phyloP scores from a whole-genome alignment of 2,113 vertebrate genomes.

The Rallus limicola region DNA sequence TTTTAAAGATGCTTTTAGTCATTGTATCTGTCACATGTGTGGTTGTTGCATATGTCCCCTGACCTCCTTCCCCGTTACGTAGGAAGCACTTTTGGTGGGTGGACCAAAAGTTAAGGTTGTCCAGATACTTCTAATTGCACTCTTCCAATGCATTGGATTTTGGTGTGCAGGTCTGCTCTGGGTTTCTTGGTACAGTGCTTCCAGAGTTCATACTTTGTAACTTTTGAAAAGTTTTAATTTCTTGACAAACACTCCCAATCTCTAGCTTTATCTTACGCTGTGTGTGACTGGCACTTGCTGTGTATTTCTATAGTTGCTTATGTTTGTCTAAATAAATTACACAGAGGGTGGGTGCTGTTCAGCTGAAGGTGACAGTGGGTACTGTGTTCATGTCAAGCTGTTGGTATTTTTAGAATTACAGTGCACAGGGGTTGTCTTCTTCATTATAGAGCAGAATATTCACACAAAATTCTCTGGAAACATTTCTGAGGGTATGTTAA shows the following conservation, averaged over 20 bases:
- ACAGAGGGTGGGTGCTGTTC: neutral
- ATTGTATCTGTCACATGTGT: accelerated
- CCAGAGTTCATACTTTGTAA: neutral
- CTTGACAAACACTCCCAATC: neutral
- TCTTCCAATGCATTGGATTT: neutral
- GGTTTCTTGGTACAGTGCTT: accelerated
- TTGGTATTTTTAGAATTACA: constrained; percentile 15
- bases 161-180: neutral
- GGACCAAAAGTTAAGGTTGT: neutral
- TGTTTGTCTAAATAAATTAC: neutral
- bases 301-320: neutral
- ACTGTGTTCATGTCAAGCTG: neutral
- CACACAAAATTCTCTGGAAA: neutral
- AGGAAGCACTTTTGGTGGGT: neutral
- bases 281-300: neutral
- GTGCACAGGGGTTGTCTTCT: neutral
- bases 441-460: neutral
- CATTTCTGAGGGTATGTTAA: neutral
- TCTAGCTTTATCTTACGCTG: neutral
- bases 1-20: neutral
- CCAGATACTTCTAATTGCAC: neutral
- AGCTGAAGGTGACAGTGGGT: neutral
- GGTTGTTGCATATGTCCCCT: accelerated
- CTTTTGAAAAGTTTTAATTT: neutral
- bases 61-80: neutral